Evolutionary conservation across 1,140 invertebrate genomes (phyloP).

Genomic region (Hyphantria cunea): DNA sequence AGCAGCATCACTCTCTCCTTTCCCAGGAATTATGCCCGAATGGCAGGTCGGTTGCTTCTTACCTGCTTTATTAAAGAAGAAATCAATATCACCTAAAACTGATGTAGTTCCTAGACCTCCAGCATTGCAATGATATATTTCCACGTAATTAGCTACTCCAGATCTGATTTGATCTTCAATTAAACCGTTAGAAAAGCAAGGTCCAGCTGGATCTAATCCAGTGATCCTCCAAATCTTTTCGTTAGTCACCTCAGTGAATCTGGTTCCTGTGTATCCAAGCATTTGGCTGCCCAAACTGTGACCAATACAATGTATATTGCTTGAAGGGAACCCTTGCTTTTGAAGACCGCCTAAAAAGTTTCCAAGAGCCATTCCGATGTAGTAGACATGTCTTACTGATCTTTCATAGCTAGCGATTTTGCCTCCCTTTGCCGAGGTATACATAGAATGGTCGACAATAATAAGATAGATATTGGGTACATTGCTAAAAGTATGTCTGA

Average conservation of each 20-base stretch:
- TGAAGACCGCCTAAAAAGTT: constrained; percentile 52
- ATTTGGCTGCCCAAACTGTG: constrained; percentile 81
- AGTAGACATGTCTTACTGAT: constrained; percentile 55
- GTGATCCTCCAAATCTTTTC: constrained; percentile 77
- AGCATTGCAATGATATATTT: constrained; percentile 83
- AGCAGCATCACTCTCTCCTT: constrained; percentile 59
- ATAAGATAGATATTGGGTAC: constrained; percentile 64
- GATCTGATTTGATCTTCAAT: constrained; percentile 79
- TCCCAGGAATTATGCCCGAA: constrained; percentile 52
- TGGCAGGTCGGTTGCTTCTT: constrained; percentile 82
- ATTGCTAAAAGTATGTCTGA: constrained; percentile 60
- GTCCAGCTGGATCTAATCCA: constrained; percentile 85
- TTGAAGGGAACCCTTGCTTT: constrained; percentile 50
- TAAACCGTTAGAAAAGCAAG: constrained; percentile 81
- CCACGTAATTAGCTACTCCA: constrained; percentile 81
- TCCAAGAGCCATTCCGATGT: constrained; percentile 57
- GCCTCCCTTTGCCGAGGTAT: constrained; percentile 56
- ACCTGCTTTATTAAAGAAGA: constrained; percentile 84
- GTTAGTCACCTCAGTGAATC: constrained; percentile 47
- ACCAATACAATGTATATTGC: constrained; percentile 76
- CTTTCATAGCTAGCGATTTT: constrained; percentile 62
- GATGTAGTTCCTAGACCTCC: constrained; percentile 81
- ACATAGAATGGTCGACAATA: constrained; percentile 67
- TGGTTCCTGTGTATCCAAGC: constrained; percentile 67
- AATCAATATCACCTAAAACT: constrained; percentile 83